These are phyloP conservation scores for Drosophila lutescens DNA, from an alignment of 2,888 invertebrate genomes.

Conservation along the genomic window DNA sequence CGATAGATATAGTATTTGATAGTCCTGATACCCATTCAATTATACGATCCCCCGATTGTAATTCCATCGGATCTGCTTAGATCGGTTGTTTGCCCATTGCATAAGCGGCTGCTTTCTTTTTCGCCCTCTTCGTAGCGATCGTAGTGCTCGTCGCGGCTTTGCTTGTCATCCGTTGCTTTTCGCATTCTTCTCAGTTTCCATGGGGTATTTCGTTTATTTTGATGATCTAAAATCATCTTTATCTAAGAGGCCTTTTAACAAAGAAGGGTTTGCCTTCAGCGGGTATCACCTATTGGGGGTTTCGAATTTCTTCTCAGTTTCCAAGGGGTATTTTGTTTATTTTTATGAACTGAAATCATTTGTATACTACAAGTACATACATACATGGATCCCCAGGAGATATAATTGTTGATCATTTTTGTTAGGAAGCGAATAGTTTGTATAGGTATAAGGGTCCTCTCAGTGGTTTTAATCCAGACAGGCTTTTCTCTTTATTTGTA, in stretches of 20 bases:
- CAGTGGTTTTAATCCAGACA: too few relatives aligned
- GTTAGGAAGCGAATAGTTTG: too few relatives aligned
- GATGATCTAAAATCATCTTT: not conserved
- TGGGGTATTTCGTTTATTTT: slow-evolving; percentile 6
- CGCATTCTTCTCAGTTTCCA: slow-evolving; percentile 15
- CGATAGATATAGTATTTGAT: not conserved
- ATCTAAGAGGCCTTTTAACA: not conserved
- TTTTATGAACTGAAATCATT: too few relatives aligned
- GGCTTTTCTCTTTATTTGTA: too few relatives aligned
- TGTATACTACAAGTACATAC: too few relatives aligned
- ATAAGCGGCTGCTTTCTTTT: slow-evolving; percentile 68
- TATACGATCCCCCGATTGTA: not conserved
- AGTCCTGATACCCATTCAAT: not conserved
- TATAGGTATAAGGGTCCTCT: too few relatives aligned
- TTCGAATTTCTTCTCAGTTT: not conserved
- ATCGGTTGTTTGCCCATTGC: slow-evolving; percentile 50
- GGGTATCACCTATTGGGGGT: too few relatives aligned
- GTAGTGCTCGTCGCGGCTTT: slow-evolving; percentile 22
- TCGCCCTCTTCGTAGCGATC: slow-evolving; percentile 27
- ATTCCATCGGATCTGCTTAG: slow-evolving; percentile 10
- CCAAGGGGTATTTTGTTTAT: too few relatives aligned
- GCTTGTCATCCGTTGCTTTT: slow-evolving; percentile 30
- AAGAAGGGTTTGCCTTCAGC: not conserved
- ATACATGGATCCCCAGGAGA: too few relatives aligned
- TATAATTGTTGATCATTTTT: too few relatives aligned